Evolutionary conservation across 2,888 invertebrate genomes (phyloP), one percentile per base, ranked within the genome.

Genomic region (Sympetrum striolatum): DNA sequence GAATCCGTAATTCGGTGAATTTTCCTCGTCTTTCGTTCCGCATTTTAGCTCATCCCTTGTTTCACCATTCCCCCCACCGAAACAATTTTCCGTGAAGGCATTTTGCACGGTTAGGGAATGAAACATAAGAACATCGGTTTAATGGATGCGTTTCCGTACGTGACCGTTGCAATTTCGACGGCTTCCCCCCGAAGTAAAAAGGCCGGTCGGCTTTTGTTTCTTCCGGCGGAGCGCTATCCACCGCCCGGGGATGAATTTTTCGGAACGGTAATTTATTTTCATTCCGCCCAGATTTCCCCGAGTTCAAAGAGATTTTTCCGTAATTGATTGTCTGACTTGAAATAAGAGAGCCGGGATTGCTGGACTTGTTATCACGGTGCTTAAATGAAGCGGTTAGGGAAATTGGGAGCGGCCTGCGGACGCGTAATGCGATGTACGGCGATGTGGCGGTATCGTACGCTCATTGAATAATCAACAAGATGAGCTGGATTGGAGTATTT

Each of bases 151-250:
- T 31, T 82, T 12, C 18, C 15, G 58, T 15, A 82, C 82, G 82
- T 82, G 82, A 58, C 82, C 35, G 58, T 82, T 82, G 82, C 82
- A 82, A 82, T 82, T 82, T 82, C 82, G 2, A n/a, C 82, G 58
- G 35, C 31, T 48, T 39, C 81, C 81, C 10, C 4, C 25, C 80
- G 25, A 73, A 73, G 31, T 14, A 73, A 73, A 25, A 18, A 73
- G 2, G 25, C 31, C 31, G 31, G 31, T 18, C 53, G 39, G 53
- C 53, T 53, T 53, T 53, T 53, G 53, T 53, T 18, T 53, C 53
- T 3, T 2, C 18, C 2, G 53, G 18, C 18, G 44, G 44, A 44
- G 10, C 53, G 53, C 53, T 2, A 53, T 53, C 53, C 15, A 15
- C 18, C 53, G 53, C 53, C 53, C 53, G 53, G 18, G 73, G 73